Conservation (phyloP, 2,888 invertebrate genomes). For the Leptinotarsa rubiginosa region DNA sequence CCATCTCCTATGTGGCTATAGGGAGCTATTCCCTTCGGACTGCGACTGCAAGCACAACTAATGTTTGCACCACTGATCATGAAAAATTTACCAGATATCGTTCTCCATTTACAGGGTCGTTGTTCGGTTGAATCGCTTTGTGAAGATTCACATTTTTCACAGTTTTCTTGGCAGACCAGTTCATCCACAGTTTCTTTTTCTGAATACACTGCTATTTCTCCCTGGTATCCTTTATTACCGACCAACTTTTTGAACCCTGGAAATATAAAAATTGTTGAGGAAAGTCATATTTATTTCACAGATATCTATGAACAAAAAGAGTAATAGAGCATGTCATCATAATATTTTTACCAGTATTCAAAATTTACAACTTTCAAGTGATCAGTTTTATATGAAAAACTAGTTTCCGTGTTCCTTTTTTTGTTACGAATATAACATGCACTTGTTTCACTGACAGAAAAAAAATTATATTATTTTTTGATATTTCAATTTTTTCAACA, state of each 20-base stretch:
- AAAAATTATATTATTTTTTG: no score
- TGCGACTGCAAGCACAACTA: slow-evolving; percentile 79
- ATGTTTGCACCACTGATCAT: slow-evolving; percentile 84
- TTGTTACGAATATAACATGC: no score
- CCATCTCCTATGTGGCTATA: slow-evolving; percentile 85
- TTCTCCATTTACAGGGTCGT: slow-evolving; percentile 67
- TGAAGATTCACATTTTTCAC: slow-evolving; percentile 63
- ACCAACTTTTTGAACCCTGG: slow-evolving; percentile 75
- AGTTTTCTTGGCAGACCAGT: slow-evolving; percentile 68
- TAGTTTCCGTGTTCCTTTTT: no score
- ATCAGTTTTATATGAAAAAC: no score
- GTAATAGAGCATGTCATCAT: no score
- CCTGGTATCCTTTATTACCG: slow-evolving; percentile 74
- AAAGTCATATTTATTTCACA: no score
- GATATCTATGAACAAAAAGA: no score
- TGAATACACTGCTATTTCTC: slow-evolving; percentile 71
- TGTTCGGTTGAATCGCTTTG: slow-evolving; percentile 48
- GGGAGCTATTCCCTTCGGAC: slow-evolving; percentile 82
- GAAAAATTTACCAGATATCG: slow-evolving; percentile 78
- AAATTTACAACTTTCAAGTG: no score
- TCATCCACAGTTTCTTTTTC: slow-evolving; percentile 65
- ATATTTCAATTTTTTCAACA: no score
- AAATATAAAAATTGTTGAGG: not conserved
- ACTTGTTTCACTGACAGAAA: no score
- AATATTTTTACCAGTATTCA: no score